These are phyloP conservation scores for Geotrupes spiniger DNA, from an alignment of 2,888 invertebrate genomes.

Conservation along the genomic window DNA sequence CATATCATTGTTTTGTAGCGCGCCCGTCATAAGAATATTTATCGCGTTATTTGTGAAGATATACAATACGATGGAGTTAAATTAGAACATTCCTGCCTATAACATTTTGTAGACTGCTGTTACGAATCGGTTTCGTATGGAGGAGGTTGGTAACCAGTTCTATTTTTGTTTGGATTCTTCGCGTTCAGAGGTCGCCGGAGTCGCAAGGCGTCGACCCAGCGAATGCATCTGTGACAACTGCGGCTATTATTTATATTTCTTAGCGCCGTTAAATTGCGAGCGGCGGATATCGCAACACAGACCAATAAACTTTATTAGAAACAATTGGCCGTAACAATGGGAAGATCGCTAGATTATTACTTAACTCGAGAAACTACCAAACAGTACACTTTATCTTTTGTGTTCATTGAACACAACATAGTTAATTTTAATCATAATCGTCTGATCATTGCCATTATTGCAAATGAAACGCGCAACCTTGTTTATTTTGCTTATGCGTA, in stretches of 20 bases:
- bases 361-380: neutral
- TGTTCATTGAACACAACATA: too few species aligned
- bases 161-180: constrained; percentile 6
- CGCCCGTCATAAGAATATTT: too few species aligned
- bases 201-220: constrained; percentile 1
- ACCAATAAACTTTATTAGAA: constrained; percentile 6
- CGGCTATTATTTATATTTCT: neutral
- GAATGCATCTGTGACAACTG: neutral
- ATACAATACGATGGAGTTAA: too few species aligned
- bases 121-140: neutral
- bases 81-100: too few species aligned
- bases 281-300: constrained; percentile 1
- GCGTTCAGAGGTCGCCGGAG: constrained; percentile 5
- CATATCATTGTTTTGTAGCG: too few species aligned
- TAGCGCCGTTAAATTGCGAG: constrained; percentile 4
- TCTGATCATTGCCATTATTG: too few species aligned
- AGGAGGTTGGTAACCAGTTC: constrained; percentile 4
- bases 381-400: too few species aligned
- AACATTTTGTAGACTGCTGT: too few species aligned
- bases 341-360: constrained; percentile 2
- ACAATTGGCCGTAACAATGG: constrained; percentile 2
- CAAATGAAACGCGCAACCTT: too few species aligned
- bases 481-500: too few species aligned
- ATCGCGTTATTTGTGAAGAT: too few species aligned
- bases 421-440: too few species aligned